Percentiles rank a stretch among this genome's conserved stretches.
phyloP scores from a whole-genome alignment of 2,888 invertebrate species.

The Baccha elongata region DNA sequence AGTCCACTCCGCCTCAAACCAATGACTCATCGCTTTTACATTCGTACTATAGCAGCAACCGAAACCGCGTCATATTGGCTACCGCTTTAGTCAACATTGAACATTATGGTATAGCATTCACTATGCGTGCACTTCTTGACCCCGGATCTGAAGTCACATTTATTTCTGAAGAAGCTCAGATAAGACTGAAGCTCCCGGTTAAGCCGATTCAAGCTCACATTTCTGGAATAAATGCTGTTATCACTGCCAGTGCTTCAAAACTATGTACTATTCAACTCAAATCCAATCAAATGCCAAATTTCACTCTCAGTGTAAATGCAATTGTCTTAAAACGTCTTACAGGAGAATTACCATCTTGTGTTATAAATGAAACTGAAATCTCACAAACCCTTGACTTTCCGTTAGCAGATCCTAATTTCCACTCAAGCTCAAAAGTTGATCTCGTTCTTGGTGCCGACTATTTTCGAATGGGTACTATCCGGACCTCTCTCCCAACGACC shows the following conservation, averaged over 20 bases:
- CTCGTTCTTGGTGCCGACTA: no score
- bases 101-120: neutral
- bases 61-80: constrained; percentile 1
- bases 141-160: neutral
- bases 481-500: no score
- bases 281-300: constrained; percentile 3
- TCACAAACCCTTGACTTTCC: no score
- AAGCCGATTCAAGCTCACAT: constrained; percentile 14
- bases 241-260: constrained; percentile 3
- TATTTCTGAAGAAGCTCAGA: constrained; percentile 23
- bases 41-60: constrained; percentile 10
- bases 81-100: constrained; percentile 2
- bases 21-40: no score
- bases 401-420: no score
- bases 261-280: neutral
- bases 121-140: constrained; percentile 12
- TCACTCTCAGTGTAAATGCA: constrained; percentile 7
- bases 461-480: no score
- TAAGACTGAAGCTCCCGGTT: constrained; percentile 1
- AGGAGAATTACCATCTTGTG: no score
- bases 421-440: no score
- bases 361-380: no score
- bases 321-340: no score
- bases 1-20: no score
- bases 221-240: constrained; percentile 3